Evolutionary conservation across 35 echinoderm and acorn worm species (phyloP), one percentile per base, ranked within the genome.

Genomic region (Patiria miniata): DNA sequence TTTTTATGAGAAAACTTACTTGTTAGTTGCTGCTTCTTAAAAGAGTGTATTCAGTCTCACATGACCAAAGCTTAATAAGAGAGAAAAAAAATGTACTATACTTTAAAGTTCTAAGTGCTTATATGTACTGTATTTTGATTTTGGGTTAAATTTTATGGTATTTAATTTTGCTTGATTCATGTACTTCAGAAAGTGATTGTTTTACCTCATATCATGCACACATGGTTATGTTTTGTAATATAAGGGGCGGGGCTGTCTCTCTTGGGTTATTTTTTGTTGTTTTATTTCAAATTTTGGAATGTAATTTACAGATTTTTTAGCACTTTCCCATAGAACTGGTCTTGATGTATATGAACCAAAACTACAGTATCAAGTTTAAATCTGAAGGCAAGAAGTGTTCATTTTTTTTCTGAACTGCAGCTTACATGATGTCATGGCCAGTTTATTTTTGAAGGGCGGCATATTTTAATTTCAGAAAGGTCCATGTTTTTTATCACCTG

Each of bases 41-140:
- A 73, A 73, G 34, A 34, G 26, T 73, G 65, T 73, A 73, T 73
- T 73, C 65, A 73, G 34, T 73, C 8, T 73, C 10, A 73, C 26
- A 26, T 73, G 65, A 73, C 29, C 34, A 73, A 32, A 28, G 26
- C 7, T 73, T 73, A 6, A n/a, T n/a, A n/a, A n/a, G n/a, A n/a
- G n/a, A n/a, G n/a, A n/a, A n/a, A n/a, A 10, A 32, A 61, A 9
- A 61, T 21, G 58, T 30, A 61, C 19, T 61, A 30, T 21, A 61
- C 58, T 30, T 61, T 9, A 22, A 73, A 73, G 65, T 73, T 32
- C 8, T 73, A 36, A 73, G 10, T 73, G 65, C 23, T 32, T 26
- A 73, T 26, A 73, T 28, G 65, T 73, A 36, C 65, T 73, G 65
- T 36, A 73, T 26, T 73, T 26, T 47, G 4, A 47, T 47, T 47